phyloP scores from a whole-genome alignment of 64 coral and sea anemone species.

The Montipora cactus region DNA sequence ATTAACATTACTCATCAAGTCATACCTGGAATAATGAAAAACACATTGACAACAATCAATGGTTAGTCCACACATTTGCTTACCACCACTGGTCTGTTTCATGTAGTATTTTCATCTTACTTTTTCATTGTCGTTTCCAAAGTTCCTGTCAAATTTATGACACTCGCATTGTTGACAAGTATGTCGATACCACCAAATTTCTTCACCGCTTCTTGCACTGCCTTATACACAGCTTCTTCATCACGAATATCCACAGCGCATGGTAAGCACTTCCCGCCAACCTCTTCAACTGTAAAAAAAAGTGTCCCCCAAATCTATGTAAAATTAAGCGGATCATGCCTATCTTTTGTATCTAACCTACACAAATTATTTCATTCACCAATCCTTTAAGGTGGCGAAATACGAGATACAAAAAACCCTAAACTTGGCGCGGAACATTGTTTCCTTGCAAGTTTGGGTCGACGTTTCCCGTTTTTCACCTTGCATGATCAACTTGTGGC shows the following conservation, averaged over 20 bases:
- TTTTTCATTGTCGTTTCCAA: slow-evolving; percentile 89
- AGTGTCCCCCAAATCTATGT: too few species aligned
- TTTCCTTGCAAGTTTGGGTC: too few species aligned
- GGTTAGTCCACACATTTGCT: too few species aligned
- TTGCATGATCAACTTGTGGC: too few species aligned
- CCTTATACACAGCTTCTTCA: slow-evolving; percentile 74
- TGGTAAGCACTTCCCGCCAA: slow-evolving; percentile 89
- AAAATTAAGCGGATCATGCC: too few species aligned
- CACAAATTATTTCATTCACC: too few species aligned
- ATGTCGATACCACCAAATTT: slow-evolving; percentile 98
- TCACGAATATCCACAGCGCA: slow-evolving; percentile 93
- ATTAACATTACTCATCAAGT: slow-evolving; percentile 95
- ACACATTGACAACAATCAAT: neutral
- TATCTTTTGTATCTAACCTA: too few species aligned
- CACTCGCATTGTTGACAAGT: slow-evolving; percentile 97
- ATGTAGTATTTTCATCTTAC: neutral
- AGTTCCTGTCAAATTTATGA: slow-evolving; percentile 83
- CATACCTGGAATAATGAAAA: slow-evolving; percentile 70
- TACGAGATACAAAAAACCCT: too few species aligned
- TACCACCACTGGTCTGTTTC: neutral
- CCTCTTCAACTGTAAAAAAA: slow-evolving; percentile 84
- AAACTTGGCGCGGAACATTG: too few species aligned
- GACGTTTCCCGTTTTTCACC: too few species aligned
- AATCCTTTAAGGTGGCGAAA: too few species aligned
- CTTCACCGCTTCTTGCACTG: slow-evolving; percentile 84